These are phyloP conservation scores for Sesia bembeciformis DNA, from an alignment of 2,888 invertebrate genomes.

Conservation along the genomic window DNA sequence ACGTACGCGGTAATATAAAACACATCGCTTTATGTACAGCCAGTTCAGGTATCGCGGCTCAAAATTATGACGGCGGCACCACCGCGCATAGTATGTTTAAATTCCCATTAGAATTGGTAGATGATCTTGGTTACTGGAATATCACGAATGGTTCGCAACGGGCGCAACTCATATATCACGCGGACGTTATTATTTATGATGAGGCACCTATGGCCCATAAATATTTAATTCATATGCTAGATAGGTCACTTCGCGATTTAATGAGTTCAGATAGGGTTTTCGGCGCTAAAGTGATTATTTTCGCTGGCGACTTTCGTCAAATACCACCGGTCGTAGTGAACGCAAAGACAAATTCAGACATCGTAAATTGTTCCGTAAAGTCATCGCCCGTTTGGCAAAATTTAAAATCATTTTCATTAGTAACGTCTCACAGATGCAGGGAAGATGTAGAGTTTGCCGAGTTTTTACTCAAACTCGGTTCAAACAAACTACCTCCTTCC, in stretches of 20 bases:
- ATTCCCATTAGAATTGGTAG: slow-evolving; percentile 1
- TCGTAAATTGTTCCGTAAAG: slow-evolving; percentile 1
- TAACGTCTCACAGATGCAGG: slow-evolving; percentile 3
- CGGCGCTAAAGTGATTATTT: slow-evolving; percentile 9
- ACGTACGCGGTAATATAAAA: background rate
- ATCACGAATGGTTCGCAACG: background rate
- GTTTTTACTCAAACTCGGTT: background rate
- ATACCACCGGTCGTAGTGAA: slow-evolving; percentile 7
- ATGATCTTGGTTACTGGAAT: slow-evolving; percentile 2
- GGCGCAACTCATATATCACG: slow-evolving; percentile 1
- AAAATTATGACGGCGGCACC: slow-evolving; percentile 1
- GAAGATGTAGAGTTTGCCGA: background rate
- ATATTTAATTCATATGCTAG: slow-evolving; percentile 4
- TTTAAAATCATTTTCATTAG: slow-evolving; percentile 3
- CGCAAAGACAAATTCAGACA: slow-evolving; percentile 2
- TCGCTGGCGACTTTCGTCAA: slow-evolving; percentile 10
- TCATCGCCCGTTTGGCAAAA: slow-evolving; percentile 5
- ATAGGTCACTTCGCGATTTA: slow-evolving; percentile 2
- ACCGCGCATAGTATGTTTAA: slow-evolving; percentile 4
- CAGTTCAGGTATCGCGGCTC: slow-evolving; percentile 2
- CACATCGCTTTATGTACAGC: slow-evolving; percentile 1
- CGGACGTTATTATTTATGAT: slow-evolving; percentile 3
- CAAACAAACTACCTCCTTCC: background rate
- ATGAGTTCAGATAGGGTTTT: slow-evolving; percentile 6
- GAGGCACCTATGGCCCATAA: slow-evolving; percentile 6